phyloP scores from a whole-genome alignment of 2,888 invertebrate genomes.

The Dermolepida albohirtum region DNA sequence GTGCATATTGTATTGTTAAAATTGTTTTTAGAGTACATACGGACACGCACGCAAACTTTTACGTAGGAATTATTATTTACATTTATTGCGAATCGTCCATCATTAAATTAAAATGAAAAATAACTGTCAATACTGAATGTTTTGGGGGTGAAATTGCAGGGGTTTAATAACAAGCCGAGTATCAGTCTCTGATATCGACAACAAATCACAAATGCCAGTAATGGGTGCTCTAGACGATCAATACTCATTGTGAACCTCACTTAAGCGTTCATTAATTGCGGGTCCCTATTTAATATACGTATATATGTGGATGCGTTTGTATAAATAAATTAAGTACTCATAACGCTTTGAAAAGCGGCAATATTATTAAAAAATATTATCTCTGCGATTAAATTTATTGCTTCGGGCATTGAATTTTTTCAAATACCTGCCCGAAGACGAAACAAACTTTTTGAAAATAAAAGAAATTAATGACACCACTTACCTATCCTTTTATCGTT shows the following conservation, averaged over 20 bases:
- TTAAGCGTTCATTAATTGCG: conserved; percentile 47
- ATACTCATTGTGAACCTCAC: conserved; percentile 59
- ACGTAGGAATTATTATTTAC: not conserved
- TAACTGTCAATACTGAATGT: conserved; percentile 46
- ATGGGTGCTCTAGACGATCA: conserved; percentile 58
- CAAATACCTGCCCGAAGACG: no score
- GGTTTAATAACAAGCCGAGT: conserved; percentile 41
- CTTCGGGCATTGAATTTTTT: no score
- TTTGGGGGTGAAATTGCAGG: conserved; percentile 44
- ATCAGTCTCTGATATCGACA: conserved; percentile 58
- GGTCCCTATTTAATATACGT: conserved; percentile 32
- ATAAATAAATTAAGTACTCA: not conserved
- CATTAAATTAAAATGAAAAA: conserved; percentile 48
- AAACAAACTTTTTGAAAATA: no score
- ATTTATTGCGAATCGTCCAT: conserved; percentile 19
- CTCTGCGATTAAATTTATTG: no score
- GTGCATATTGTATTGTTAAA: not conserved
- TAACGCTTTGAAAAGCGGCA: not conserved
- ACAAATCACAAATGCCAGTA: conserved; percentile 62
- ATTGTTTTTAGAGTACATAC: conserved; percentile 6
- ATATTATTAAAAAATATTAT: no score
- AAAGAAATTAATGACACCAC: no score
- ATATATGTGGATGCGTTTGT: conserved; percentile 3
- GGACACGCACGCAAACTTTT: not conserved
- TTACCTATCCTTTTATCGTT: no score